phyloP scores from a whole-genome alignment of 2,888 invertebrate genomes.

The Standfussiana lucernea region DNA sequence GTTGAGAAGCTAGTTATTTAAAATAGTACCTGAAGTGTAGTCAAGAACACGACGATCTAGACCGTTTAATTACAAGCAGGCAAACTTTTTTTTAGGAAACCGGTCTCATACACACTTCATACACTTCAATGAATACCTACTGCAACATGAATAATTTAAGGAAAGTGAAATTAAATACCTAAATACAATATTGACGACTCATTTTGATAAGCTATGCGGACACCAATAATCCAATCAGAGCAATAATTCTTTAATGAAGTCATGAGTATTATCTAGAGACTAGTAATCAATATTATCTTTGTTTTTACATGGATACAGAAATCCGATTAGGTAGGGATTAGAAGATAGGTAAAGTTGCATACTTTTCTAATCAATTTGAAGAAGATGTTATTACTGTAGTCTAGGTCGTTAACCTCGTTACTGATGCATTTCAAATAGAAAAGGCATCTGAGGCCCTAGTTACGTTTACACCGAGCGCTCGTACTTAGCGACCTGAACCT shows the following conservation, averaged over 20 bases:
- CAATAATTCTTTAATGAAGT: not conserved
- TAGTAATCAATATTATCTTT: not conserved
- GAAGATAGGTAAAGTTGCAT: not conserved
- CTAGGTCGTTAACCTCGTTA: slow-evolving; percentile 29
- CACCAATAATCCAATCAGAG: not conserved
- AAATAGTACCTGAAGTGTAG: slow-evolving; percentile 4
- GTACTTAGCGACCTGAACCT: not conserved
- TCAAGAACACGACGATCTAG: not conserved
- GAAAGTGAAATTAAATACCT: slow-evolving; percentile 12
- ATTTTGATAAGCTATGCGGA: not conserved
- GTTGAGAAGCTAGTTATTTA: slow-evolving; percentile 9
- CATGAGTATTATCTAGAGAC: slow-evolving; percentile 7
- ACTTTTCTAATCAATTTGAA: not conserved
- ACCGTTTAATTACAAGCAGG: not conserved
- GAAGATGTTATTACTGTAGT: slow-evolving; percentile 5
- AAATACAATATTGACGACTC: not conserved
- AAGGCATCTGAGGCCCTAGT: not conserved
- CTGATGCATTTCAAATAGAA: slow-evolving; percentile 20
- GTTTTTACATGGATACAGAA: not conserved
- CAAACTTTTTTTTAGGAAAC: slow-evolving; percentile 30
- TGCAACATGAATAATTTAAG: slow-evolving; percentile 2
- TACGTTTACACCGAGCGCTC: not conserved
- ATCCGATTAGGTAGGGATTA: not conserved
- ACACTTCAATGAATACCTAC: not conserved
- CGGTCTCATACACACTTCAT: not conserved